Percentiles rank a stretch among this genome's conserved stretches.
phyloP scores from a whole-genome alignment of 2,113 vertebrate species.

The Grantiella picta region DNA sequence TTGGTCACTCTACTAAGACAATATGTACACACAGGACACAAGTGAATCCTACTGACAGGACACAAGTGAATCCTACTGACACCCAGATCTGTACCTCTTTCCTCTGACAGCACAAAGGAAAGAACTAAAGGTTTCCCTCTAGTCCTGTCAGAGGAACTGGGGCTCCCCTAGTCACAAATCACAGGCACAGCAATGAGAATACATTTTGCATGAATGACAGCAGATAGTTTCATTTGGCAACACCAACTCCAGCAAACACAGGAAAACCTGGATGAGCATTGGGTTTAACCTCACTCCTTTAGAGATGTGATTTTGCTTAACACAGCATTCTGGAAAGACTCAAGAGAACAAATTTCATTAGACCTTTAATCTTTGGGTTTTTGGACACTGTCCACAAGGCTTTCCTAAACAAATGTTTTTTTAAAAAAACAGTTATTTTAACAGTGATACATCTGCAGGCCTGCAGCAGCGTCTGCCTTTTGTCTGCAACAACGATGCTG shows the following conservation, averaged over 20 bases:
- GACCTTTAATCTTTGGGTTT: background rate
- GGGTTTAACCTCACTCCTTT: background rate
- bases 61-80: background rate
- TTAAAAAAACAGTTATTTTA: background rate
- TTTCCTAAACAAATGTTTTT: background rate
- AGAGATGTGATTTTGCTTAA: background rate
- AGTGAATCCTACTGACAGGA: background rate
- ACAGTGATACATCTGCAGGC: background rate
- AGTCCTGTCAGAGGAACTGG: background rate
- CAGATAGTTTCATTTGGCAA: background rate
- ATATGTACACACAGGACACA: rapidly evolving
- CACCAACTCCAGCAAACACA: background rate
- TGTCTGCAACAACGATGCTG: background rate
- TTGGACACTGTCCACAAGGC: background rate
- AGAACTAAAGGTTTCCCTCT: background rate
- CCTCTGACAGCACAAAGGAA: background rate
- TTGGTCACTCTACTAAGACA: background rate
- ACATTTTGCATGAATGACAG: background rate
- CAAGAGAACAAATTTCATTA: background rate
- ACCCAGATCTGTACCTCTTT: background rate
- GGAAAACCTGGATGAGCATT: background rate
- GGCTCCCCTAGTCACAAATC: background rate
- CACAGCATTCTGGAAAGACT: background rate
- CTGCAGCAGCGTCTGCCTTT: background rate
- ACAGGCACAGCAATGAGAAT: background rate